Evolutionary conservation across 2,113 vertebrate genomes (phyloP).

Genomic region (Meriones unguiculatus): DNA sequence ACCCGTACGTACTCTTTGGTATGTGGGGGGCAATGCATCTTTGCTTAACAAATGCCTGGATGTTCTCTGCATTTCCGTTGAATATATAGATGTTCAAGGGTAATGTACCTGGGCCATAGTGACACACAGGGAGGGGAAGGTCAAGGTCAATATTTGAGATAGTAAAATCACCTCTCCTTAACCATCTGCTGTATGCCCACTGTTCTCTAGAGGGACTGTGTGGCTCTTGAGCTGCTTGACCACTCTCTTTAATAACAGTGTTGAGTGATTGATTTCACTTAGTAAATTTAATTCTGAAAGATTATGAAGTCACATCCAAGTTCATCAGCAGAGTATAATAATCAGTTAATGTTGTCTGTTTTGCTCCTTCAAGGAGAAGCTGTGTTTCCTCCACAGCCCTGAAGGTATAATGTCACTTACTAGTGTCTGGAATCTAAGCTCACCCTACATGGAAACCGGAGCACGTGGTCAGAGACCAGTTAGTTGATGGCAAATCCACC

Average conservation of each 20-base stretch:
- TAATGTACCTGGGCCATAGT: background rate
- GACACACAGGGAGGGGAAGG: background rate
- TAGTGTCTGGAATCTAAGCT: background rate
- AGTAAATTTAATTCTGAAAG: conserved; percentile 36
- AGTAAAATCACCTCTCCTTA: background rate
- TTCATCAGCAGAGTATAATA: conserved; percentile 7
- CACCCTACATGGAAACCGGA: background rate
- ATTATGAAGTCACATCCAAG: conserved; percentile 50
- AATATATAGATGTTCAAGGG: background rate
- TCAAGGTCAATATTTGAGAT: background rate
- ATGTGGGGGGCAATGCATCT: no score
- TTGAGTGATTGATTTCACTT: conserved; percentile 24
- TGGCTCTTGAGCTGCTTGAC: background rate
- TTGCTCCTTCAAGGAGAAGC: background rate
- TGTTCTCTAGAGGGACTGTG: background rate
- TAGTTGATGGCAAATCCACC: background rate
- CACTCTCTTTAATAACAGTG: background rate
- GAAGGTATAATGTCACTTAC: background rate
- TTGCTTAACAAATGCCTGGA: background rate
- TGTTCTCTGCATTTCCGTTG: background rate
- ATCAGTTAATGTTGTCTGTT: conserved; percentile 57
- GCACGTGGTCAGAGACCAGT: background rate
- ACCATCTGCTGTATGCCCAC: background rate
- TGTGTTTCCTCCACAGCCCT: conserved; percentile 24
- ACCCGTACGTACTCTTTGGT: background rate